A percentile compares a stretch with the other conserved stretches of the same genome.
Conservation (phyloP, 2,797 vertebrate genomes). For the Catostomus latipinnis region DNA sequence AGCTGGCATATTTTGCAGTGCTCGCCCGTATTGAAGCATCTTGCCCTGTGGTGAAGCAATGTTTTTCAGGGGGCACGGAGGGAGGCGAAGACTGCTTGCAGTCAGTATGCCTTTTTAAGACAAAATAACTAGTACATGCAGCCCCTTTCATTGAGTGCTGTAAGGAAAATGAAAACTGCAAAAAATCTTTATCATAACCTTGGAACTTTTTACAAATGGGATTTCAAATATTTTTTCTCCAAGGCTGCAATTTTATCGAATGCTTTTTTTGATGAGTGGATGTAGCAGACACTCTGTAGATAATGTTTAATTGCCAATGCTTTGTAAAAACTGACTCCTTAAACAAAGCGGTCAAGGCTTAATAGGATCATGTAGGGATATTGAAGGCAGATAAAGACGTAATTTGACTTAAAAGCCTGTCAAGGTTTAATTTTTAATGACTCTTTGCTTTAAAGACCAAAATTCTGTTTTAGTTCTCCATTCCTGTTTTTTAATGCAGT, state of each 20-base stretch:
- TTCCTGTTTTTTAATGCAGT: not conserved
- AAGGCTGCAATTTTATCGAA: not conserved
- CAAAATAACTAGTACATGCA: conserved; percentile 1
- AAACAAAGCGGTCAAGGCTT: conserved; percentile 20
- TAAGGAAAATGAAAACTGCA: not conserved
- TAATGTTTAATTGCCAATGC: not conserved
- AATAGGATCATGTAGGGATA: too few species aligned
- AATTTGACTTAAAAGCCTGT: not conserved
- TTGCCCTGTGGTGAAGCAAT: not conserved
- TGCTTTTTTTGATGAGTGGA: not conserved
- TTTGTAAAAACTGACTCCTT: conserved; percentile 9
- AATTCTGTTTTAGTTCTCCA: not conserved
- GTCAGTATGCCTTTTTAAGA: conserved; percentile 23
- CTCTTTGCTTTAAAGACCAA: not conserved
- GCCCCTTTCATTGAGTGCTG: conserved; percentile 10
- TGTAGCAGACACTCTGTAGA: not conserved
- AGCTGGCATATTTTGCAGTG: conserved; percentile 15
- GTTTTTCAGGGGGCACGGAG: conserved; percentile 19
- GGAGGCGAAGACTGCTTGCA: conserved; percentile 24
- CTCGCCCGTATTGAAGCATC: conserved; percentile 6
- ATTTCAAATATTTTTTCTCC: conserved; percentile 12
- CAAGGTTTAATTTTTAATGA: not conserved
- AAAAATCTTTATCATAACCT: conserved; percentile 20
- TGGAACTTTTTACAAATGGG: conserved; percentile 3
- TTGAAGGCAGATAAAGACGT: not conserved